Evolutionary conservation across 1,140 invertebrate species (phyloP), one percentile per base, ranked within the genome.

Genomic region (Brachionus paranguensis): DNA sequence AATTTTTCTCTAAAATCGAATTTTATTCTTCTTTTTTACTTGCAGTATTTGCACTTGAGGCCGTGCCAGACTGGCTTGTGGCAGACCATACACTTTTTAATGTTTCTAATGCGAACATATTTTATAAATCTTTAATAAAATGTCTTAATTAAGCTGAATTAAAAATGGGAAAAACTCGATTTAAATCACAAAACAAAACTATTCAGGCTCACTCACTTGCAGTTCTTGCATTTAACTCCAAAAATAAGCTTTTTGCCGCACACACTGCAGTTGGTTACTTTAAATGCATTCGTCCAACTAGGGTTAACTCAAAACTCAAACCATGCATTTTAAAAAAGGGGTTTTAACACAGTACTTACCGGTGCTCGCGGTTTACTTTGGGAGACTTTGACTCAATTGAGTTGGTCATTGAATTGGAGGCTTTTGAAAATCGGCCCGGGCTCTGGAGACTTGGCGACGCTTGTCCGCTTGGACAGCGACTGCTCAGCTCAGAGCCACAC

Each of bases 21-120:
- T 79, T 50, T 41, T 55, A 6, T 55, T 53, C 20, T 53, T 11
- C 11, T 33, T 7, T 81, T 14, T 81, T 60, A 81, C 78, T 81
- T 81, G 78, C 78, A 81, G 29, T 81, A 64, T 81, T 81, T 81
- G 78, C 78, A 81, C 37, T 81, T 81, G 41, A 81, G n/a, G 20
- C 78, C 78, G 14, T 81, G 78, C 78, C 78, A 81, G 10, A 81
- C 41, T 33, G 78, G 78, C 43, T 81, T 81, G 12, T 20, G 64
- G 43, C 78, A 81, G 7, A 81, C 33, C 43, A 41, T 17, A 45
- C 78, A 81, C 24, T 81, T 64, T 81, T 81, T 81, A 14, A 81
- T 81, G 43, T 81, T 81, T 37, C 43, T 81, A n/a, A 81, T 81
- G 37, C 78, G 78, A 37, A 81, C n/a, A 27, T 81, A 81, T 47